These are phyloP conservation scores for Hyles euphorbiae DNA, from an alignment of 1,140 invertebrate species.

Conservation along the genomic window DNA sequence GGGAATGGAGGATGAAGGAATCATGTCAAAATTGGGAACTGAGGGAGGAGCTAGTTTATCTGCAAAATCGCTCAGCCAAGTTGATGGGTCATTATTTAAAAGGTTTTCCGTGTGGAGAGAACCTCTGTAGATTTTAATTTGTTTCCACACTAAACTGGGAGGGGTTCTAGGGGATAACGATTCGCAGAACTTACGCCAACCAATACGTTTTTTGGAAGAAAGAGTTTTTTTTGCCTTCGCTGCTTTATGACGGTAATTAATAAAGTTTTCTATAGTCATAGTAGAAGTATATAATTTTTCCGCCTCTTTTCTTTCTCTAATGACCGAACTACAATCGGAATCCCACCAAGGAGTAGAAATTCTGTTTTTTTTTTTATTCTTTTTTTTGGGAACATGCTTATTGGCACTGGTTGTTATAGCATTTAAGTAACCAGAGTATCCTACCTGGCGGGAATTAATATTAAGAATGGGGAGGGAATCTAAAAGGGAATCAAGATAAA, in stretches of 20 bases:
- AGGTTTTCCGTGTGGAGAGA: constrained; percentile 1
- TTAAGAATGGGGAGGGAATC: background rate
- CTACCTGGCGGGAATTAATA: background rate
- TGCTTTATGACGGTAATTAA: background rate
- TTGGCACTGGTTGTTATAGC: background rate
- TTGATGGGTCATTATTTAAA: background rate
- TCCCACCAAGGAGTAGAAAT: constrained; percentile 2
- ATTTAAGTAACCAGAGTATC: background rate
- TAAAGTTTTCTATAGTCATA: background rate
- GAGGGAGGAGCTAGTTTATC: constrained; percentile 24
- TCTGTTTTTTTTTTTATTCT: background rate
- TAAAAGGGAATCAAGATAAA: background rate
- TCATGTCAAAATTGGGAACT: constrained; percentile 10
- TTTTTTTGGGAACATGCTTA: background rate
- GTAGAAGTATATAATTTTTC: background rate
- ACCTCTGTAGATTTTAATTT: constrained; percentile 9
- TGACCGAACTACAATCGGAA: background rate
- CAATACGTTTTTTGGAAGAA: background rate
- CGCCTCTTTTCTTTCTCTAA: background rate
- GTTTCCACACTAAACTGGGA: background rate
- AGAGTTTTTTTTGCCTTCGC: background rate
- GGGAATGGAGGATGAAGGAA: background rate
- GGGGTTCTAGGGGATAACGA: background rate
- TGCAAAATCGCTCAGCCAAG: constrained; percentile 18
- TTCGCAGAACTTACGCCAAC: background rate